Conservation (phyloP, 2,888 invertebrate species). For the Pomacea canaliculata region DNA sequence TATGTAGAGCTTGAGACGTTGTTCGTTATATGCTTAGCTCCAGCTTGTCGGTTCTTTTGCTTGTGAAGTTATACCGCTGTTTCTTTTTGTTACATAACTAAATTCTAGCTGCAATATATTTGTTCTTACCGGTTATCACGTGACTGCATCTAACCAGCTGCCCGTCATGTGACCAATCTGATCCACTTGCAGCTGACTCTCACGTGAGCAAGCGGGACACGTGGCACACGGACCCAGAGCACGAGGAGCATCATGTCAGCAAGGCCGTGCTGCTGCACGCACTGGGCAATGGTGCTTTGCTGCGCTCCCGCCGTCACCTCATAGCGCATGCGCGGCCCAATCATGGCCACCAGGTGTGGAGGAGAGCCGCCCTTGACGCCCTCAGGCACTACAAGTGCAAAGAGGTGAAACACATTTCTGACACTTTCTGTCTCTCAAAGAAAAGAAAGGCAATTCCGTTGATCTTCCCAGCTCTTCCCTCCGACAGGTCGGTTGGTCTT, state of each 20-base stretch:
- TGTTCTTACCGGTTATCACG: not conserved
- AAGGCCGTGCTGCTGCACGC: slow-evolving; percentile 45
- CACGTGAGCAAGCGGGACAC: slow-evolving; percentile 8
- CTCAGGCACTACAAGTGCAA: slow-evolving; percentile 46
- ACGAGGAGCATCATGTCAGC: slow-evolving; percentile 38
- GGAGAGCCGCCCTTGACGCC: slow-evolving; percentile 44
- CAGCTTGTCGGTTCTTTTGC: not conserved
- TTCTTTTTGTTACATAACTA: not conserved
- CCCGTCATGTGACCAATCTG: no score
- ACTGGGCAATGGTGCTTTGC: slow-evolving; percentile 48
- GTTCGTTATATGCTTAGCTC: not conserved
- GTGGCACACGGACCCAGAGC: slow-evolving; percentile 1
- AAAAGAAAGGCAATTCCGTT: not conserved
- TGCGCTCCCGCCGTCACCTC: slow-evolving; percentile 41
- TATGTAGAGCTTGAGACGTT: not conserved
- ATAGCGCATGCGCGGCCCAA: slow-evolving; percentile 44
- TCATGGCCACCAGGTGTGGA: slow-evolving; percentile 41
- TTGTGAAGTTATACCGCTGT: not conserved
- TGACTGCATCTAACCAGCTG: no score
- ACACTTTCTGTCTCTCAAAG: not conserved
- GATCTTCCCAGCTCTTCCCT: not conserved
- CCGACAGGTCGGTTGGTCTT: no score
- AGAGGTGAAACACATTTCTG: slow-evolving; percentile 32
- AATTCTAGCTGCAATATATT: not conserved
- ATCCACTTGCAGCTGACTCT: not conserved